Conservation (phyloP, 2,888 invertebrate genomes). For the Nomada fucata region DNA sequence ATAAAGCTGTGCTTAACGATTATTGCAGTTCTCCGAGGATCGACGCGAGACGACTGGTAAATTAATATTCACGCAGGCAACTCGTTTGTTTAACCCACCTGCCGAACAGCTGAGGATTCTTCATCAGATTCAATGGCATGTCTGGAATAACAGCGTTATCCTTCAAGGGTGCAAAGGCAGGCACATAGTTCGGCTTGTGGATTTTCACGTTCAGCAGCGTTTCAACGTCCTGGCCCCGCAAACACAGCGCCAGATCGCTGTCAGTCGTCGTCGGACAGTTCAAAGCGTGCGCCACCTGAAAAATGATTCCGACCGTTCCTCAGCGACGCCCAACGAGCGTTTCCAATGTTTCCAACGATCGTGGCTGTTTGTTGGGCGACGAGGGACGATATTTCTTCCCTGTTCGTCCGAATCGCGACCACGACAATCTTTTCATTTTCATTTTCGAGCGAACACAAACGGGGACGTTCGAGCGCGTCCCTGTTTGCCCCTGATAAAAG, state of each 20-base stretch:
- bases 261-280: conserved; percentile 90
- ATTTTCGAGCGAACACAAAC: neutral
- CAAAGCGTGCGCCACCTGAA: conserved; percentile 88
- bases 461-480: neutral
- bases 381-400: conserved; percentile 59
- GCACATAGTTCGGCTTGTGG: conserved; percentile 89
- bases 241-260: conserved; percentile 85
- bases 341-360: conserved; percentile 27
- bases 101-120: conserved; percentile 89
- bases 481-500: neutral
- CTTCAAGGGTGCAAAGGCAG: conserved; percentile 94
- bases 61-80: neutral
- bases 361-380: conserved; percentile 41
- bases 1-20: neutral
- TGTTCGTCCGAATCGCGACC: conserved; percentile 43
- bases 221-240: conserved; percentile 83
- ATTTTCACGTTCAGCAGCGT: conserved; percentile 80
- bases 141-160: conserved; percentile 94
- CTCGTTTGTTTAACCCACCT: conserved; percentile 85
- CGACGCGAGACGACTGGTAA: neutral
- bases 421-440: neutral
- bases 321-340: conserved; percentile 47
- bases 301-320: conserved; percentile 59
- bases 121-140: conserved; percentile 91
- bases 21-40: too few species aligned